phyloP scores from a whole-genome alignment of 53 echinoderm and acorn worm genomes.

The Pentamera pediparva region DNA sequence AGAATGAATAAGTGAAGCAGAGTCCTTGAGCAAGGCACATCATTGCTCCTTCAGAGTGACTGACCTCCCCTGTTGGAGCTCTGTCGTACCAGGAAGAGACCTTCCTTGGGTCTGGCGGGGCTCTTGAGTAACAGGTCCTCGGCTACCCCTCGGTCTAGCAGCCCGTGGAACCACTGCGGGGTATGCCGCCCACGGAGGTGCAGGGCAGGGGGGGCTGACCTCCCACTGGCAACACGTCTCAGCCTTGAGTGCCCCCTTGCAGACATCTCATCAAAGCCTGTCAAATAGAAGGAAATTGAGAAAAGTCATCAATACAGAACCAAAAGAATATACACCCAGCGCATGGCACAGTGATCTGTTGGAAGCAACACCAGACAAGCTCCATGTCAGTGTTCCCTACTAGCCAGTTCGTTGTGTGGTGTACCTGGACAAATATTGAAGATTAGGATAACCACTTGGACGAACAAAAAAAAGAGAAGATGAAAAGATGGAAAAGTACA shows the following conservation, averaged over 20 bases:
- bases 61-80: slow-evolving; percentile 98
- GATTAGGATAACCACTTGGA: no score
- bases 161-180: slow-evolving; percentile 93
- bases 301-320: not conserved
- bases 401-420: no score
- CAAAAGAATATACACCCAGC: not conserved
- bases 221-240: slow-evolving; percentile 13
- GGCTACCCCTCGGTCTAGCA: slow-evolving; percentile 72
- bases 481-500: no score
- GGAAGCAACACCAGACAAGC: not conserved
- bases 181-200: slow-evolving; percentile 17
- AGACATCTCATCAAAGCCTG: slow-evolving; percentile 33
- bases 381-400: no score
- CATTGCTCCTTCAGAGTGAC: no score
- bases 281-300: not conserved
- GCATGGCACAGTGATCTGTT: not conserved
- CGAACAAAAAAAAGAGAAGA: no score
- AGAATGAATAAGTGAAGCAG: no score
- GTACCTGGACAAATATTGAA: no score
- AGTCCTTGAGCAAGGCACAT: no score
- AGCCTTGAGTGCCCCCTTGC: slow-evolving; percentile 1
- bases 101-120: slow-evolving; percentile 51
- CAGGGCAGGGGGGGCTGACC: not conserved
- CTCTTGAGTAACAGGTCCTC: slow-evolving; percentile 83
- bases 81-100: slow-evolving; percentile 84